Base-by-base conservation (phyloP, 53 echinoderm and acorn worm species). In the Mesocentrotus franciscanus region DNA sequence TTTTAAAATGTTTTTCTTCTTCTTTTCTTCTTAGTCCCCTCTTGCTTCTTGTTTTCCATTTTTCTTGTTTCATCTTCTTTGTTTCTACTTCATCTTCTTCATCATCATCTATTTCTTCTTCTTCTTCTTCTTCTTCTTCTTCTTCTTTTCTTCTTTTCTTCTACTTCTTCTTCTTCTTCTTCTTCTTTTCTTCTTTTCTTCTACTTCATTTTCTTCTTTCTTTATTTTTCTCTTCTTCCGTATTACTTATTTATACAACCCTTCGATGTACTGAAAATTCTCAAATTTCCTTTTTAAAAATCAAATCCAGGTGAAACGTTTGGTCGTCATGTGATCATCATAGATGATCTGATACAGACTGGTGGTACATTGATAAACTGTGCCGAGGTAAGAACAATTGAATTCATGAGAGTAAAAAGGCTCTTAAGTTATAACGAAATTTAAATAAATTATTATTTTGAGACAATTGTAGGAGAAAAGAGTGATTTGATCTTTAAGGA, bases 311-410 rank as follows among this genome's bases (percentile, higher is more conserved):
- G 99, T 78, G 97, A 99, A n/a, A 97, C 98, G 0, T 94, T 92
- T 56, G 95, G 94, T n/a, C 97, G 97, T 33, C 96, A 99, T 96
- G 97, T 99, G 66, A 95, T 99, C 49, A 98, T 99, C 90, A 96
- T 98, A 61, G 99, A 99, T 97, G 99, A 99, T 55, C 90, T 99
- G 8, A 96, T 99, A 26, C 99, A 99, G 94, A 97, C 98, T 36
- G 99, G 99, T 36, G 98, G 97, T 61, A 99, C 99, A 8, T 61
- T 99, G 70, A 98, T 91, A 79, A 97, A 99, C 85, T 99, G 99
- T 96, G 97, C 96, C 17, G 95, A 96, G 99, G 99, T 99, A 90
- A 93, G 95, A 84, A 39, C 18, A 39, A 12, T 81, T n/a, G n/a
- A n/a, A n/a, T n/a, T n/a, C n/a, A n/a, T n/a, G n/a, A n/a, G n/a